These are phyloP conservation scores for Polietes domitor DNA, from an alignment of 2,888 invertebrate species.

Conservation along the genomic window DNA sequence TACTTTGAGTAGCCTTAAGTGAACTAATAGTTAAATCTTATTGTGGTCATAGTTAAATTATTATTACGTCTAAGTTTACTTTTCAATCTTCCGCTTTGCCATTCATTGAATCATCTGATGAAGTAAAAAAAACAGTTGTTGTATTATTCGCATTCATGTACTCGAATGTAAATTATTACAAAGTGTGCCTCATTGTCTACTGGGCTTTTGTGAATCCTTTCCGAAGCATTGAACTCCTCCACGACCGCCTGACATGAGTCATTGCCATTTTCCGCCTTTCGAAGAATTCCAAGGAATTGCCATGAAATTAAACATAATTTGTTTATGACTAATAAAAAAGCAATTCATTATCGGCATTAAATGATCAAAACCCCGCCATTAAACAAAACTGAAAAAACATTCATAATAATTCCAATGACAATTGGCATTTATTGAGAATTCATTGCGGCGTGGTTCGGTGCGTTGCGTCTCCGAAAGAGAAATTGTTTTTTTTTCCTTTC, in stretches of 20 bases:
- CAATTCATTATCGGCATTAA: conserved; percentile 48
- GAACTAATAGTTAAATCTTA: too few relatives aligned
- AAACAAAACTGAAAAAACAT: conserved; percentile 11
- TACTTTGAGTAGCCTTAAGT: too few relatives aligned
- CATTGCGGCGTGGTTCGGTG: neutral
- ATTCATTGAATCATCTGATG: too few relatives aligned
- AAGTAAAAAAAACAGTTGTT: too few relatives aligned
- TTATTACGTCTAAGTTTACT: too few relatives aligned
- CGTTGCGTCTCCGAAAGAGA: conserved; percentile 59
- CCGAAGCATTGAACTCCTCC: neutral
- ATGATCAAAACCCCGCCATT: conserved; percentile 25
- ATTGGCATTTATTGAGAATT: conserved; percentile 39
- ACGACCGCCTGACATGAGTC: too few relatives aligned
- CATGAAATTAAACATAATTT: conserved; percentile 42
- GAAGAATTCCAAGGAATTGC: conserved; percentile 29
- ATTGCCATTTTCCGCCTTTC: neutral
- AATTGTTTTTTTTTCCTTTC: conserved; percentile 43
- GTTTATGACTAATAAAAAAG: conserved; percentile 58
- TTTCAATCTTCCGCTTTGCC: too few relatives aligned
- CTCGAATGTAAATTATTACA: too few relatives aligned
- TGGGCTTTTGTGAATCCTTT: neutral
- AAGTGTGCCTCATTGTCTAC: neutral
- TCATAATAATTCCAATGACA: conserved; percentile 36
- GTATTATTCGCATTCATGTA: too few relatives aligned
- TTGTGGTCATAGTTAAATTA: too few relatives aligned